Conservation (phyloP, 2,888 invertebrate genomes). For the Microplitis deprimator region DNA sequence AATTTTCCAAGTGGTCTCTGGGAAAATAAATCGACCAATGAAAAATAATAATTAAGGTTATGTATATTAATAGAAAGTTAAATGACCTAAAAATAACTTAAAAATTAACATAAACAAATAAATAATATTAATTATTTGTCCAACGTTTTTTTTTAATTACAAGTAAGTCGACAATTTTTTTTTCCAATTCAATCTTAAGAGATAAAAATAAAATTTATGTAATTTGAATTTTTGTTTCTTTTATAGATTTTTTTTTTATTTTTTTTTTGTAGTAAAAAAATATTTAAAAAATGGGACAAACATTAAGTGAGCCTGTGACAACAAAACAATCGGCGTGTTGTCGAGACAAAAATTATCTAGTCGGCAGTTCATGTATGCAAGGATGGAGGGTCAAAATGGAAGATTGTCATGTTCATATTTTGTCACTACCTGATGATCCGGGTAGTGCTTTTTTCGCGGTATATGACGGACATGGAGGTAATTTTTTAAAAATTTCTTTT, state of each 20-base stretch:
- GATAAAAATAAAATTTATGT: not conserved
- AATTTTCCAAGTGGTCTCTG: too few relatives aligned
- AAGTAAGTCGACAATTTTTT: not conserved
- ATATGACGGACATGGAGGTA: conserved; percentile 95
- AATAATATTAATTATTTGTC: not conserved
- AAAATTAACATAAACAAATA: not conserved
- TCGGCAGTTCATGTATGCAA: conserved; percentile 99
- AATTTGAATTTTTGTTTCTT: not conserved
- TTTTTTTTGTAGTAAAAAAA: not conserved
- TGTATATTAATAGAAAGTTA: not conserved
- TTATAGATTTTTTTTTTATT: not conserved
- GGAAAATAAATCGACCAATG: too few relatives aligned
- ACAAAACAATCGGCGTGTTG: conserved; percentile 88
- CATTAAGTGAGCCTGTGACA: conserved; percentile 96
- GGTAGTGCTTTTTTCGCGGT: conserved; percentile 96
- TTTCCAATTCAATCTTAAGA: not conserved
- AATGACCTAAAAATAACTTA: not conserved
- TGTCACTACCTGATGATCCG: conserved; percentile 93
- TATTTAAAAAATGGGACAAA: conserved; percentile 91
- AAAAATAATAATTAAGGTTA: not conserved
- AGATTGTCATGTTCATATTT: conserved; percentile 97
- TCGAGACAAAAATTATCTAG: conserved; percentile 80
- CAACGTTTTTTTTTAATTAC: not conserved
- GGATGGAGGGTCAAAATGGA: conserved; percentile 99
- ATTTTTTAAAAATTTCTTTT: conserved; percentile 7